Conservation (phyloP, 2,888 invertebrate species). For the Sepioteuthis lessoniana region DNA sequence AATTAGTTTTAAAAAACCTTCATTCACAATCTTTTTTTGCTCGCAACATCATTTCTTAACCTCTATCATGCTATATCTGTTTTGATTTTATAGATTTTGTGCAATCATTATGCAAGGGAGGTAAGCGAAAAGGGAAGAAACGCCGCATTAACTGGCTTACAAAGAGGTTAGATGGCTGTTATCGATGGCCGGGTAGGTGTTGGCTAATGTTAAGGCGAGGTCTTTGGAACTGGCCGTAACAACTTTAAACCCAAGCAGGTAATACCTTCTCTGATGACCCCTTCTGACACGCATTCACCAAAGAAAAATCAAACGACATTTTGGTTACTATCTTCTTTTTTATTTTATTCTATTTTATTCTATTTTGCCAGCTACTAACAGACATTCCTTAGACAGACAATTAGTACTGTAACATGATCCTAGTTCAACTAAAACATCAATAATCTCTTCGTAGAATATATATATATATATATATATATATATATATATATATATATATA, state of each 20-base stretch:
- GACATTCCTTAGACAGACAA: no score
- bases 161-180: neutral
- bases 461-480: no score
- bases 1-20: neutral
- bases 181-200: constrained; percentile 3
- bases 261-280: neutral
- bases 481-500: no score
- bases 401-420: no score
- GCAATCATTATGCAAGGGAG: constrained; percentile 13
- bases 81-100: constrained; percentile 23
- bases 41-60: neutral
- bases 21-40: neutral
- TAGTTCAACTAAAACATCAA: no score
- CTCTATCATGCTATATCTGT: neutral
- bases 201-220: constrained; percentile 33
- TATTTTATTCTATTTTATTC: no score
- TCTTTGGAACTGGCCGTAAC: constrained; percentile 8
- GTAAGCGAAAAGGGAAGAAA: constrained; percentile 3
- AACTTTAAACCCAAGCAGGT: neutral
- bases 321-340: no score
- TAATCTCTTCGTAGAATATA: no score
- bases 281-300: neutral
- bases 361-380: no score
- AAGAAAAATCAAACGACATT: neutral
- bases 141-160: constrained; percentile 33